Evolutionary conservation across 2,113 vertebrate genomes (phyloP), one percentile per base, ranked within the genome.

Genomic region (Lasiurus cinereus): DNA sequence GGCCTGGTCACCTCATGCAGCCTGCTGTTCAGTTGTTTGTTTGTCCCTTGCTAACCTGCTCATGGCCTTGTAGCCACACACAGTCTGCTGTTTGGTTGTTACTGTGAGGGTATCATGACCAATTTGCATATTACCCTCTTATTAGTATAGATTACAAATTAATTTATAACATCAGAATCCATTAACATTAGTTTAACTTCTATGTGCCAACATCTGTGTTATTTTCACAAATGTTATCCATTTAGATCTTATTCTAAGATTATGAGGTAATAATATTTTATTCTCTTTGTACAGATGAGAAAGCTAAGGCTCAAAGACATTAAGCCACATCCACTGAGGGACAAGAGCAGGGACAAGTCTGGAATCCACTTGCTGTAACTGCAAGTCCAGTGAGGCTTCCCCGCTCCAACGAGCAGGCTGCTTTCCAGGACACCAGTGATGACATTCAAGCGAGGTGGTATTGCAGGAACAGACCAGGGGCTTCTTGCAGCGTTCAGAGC

Each of bases 241-340:
- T 8, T 80, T 43, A 33, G 24, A 67, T 15, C 15, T 31, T 73
- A 62, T 73, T 80, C 50, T 12, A 67, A 92, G 1, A 22, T 22
- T 67, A 5, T 13, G 7, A 88, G 13, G 43, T 13, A 46, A 50
- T 52, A 56, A 43, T 27, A 64, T 50, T 72, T 69, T 69, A 66
- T 29, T 91, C 14, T 36, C 50, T 86, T 83, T 91, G 93, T 52
- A 73, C 15, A 79, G 74, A 91, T 33, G 31, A 91, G 50, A 72
- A 82, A 83, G 46, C 7, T 31, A 46, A 91, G 56, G 4, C 27
- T 77, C 80, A 39, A 36, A 33, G 66, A 95, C 15, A 52, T 78
- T 7, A 52, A 73, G 33, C 43, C 86, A 24, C 0, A 43, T 43
- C 22, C 46, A 64, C 31, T 54, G 50, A 39, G 24, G 48, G 62